phyloP scores from a whole-genome alignment of 1,140 invertebrate genomes.

The Drosophila ogumai region DNA sequence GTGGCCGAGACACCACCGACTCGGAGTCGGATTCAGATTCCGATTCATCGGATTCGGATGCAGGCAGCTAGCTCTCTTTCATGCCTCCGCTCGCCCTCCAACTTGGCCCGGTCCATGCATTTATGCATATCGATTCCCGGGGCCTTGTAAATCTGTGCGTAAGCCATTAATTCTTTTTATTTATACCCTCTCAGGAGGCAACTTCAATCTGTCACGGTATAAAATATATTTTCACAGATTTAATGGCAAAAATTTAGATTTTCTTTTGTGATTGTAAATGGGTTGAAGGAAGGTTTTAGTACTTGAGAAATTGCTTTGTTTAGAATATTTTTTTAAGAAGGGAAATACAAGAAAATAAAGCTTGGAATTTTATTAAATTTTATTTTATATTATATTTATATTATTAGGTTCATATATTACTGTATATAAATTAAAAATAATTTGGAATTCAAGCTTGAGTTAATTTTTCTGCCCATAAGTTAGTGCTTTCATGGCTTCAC shows the following conservation, averaged over 20 bases:
- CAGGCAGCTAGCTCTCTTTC: slow-evolving; percentile 60
- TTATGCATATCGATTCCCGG: slow-evolving; percentile 74
- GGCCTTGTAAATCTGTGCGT: slow-evolving; percentile 79
- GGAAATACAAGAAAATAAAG: neutral
- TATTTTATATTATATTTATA: no score
- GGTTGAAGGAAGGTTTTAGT: neutral
- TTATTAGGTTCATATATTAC: no score
- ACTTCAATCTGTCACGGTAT: slow-evolving; percentile 24
- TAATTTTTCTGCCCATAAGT: no score
- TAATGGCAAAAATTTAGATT: slow-evolving; percentile 3
- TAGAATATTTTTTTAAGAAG: neutral
- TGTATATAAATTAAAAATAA: no score
- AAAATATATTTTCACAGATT: slow-evolving; percentile 18
- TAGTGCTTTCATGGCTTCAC: neutral
- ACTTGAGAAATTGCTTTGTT: neutral
- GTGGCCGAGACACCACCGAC: slow-evolving; percentile 66
- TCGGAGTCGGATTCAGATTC: slow-evolving; percentile 18
- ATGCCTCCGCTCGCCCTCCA: slow-evolving; percentile 50
- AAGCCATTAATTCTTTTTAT: slow-evolving; percentile 75
- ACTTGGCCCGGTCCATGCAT: slow-evolving; percentile 43
- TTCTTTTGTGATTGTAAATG: slow-evolving; percentile 3
- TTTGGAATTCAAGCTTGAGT: no score
- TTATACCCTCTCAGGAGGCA: slow-evolving; percentile 43
- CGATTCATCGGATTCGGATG: slow-evolving; percentile 28
- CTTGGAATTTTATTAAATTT: no score